Base-by-base conservation (phyloP, 2,113 vertebrate genomes). In the Petrocephalus microphthalmus region DNA sequence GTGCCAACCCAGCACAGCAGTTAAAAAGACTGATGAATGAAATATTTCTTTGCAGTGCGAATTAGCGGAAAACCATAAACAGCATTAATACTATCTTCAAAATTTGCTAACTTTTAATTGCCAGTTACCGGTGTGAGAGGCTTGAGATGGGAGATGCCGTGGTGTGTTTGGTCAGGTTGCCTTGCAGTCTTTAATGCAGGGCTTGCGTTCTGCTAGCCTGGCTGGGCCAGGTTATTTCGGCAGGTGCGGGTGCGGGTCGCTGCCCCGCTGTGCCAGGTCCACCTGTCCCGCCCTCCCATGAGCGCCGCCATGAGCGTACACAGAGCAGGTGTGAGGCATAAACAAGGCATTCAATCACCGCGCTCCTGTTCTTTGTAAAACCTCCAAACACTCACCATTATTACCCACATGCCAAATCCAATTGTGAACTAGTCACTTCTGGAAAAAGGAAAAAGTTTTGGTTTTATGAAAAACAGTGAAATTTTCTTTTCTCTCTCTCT, bases 381-480 rank as follows among this genome's bases (percentile, higher is more conserved):
- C 52, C n/a, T 54, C 22, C 7, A 54, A 54, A 52, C 53, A 33
- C 17, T 85, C 53, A 85, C 52, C 25, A 17, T 56, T 20, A 17
- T 2, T 49, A 85, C 13, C 17, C 52, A 83, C 49, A 83, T 2
- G 2, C 49, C 52, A 85, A 33, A 84, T 25, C 71, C 29, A 42
- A 42, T 42, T 78, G 71, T 42, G 25, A n/a, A 29, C 33, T 37
- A 42, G 29, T 78, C 37, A 42, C 67, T 37, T 10, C 25, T 74
- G 67, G 67, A 74, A 74, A 15, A 78, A 78, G 33, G 33, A 78
- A 42, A 42, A 42, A 78, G 87, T 92, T 92, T 91, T 94, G 92
- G 92, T 94, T 93, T 91, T 87, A 87, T 60, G 17, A 92, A 93
- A 94, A 93, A 52, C 22, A 20, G 29, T 53, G 22, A 33, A 0